Evolutionary conservation across 2,797 vertebrate genomes (phyloP).

Genomic region (Chelmon rostratus): DNA sequence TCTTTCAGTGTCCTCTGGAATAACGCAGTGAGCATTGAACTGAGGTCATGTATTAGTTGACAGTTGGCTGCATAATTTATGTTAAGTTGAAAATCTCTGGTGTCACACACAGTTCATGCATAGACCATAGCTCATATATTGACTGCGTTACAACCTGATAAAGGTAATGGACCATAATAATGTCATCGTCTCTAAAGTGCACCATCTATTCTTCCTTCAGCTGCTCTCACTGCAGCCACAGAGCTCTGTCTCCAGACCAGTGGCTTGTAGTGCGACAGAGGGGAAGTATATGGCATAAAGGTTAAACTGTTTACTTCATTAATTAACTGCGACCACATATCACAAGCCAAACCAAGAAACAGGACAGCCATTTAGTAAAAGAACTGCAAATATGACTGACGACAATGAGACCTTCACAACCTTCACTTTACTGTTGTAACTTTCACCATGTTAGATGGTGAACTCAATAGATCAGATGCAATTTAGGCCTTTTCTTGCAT

Average conservation of each 20-base stretch:
- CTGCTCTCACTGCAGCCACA: constrained; percentile 26
- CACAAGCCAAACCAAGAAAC: too few species aligned
- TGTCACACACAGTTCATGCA: constrained; percentile 84
- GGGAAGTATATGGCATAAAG: not conserved
- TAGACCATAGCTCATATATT: constrained; percentile 54
- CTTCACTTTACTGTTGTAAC: not conserved
- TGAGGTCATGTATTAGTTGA: constrained; percentile 81
- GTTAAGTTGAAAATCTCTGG: constrained; percentile 81
- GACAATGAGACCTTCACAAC: not conserved
- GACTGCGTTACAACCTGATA: constrained; percentile 53
- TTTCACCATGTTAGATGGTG: not conserved
- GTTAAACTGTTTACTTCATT: not conserved
- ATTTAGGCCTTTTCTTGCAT: not conserved
- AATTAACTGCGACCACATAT: not conserved
- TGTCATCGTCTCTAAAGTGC: constrained; percentile 49
- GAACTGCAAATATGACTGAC: not conserved
- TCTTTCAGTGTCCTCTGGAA: constrained; percentile 75
- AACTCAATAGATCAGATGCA: not conserved
- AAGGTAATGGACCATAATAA: constrained; percentile 69
- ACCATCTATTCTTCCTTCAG: constrained; percentile 40
- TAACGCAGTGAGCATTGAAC: constrained; percentile 76
- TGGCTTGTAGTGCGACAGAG: not conserved
- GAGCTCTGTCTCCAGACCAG: constrained; percentile 16
- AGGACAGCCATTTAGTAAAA: too few species aligned
- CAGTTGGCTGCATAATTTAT: constrained; percentile 86